These are phyloP conservation scores for Geodia barretti DNA, from an alignment of 37 sponge, comb jelly and placozoan species.

Conservation along the genomic window DNA sequence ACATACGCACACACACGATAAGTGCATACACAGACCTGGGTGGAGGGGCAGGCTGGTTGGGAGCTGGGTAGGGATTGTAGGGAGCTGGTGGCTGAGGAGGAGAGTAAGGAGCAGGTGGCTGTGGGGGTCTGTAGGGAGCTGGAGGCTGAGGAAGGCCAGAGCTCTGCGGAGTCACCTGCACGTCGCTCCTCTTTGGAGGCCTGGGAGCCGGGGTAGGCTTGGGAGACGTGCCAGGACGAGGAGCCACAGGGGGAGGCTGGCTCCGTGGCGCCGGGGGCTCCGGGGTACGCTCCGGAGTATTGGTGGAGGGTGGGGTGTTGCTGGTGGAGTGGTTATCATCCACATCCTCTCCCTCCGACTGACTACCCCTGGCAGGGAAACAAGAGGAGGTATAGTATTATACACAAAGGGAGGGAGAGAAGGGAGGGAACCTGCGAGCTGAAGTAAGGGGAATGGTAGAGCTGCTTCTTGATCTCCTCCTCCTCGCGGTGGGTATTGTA, in stretches of 20 bases:
- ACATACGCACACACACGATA: no score
- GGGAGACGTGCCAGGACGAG: background rate
- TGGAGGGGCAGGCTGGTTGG: slow-evolving; percentile 27
- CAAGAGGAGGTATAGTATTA: background rate
- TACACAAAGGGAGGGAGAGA: no score
- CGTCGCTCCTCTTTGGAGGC: background rate
- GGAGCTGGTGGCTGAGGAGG: background rate
- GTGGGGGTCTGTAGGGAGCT: background rate
- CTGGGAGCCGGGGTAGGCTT: background rate
- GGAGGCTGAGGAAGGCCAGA: background rate
- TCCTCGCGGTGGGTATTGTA: slow-evolving; percentile 56
- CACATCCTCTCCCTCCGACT: no score
- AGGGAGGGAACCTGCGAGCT: background rate
- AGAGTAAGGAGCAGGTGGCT: background rate
- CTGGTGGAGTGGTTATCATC: background rate
- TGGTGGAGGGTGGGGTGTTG: background rate
- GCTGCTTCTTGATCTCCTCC: slow-evolving; percentile 24
- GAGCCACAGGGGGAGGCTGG: slow-evolving; percentile 1
- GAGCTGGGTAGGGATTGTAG: slow-evolving; percentile 45
- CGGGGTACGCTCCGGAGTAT: background rate
- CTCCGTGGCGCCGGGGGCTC: background rate
- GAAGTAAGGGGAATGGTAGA: slow-evolving; percentile 22
- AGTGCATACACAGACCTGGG: background rate
- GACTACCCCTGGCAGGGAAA: background rate
- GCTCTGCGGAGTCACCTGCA: background rate